Conservation (phyloP, 1,140 invertebrate genomes). For the Drosophila virilis region DNA sequence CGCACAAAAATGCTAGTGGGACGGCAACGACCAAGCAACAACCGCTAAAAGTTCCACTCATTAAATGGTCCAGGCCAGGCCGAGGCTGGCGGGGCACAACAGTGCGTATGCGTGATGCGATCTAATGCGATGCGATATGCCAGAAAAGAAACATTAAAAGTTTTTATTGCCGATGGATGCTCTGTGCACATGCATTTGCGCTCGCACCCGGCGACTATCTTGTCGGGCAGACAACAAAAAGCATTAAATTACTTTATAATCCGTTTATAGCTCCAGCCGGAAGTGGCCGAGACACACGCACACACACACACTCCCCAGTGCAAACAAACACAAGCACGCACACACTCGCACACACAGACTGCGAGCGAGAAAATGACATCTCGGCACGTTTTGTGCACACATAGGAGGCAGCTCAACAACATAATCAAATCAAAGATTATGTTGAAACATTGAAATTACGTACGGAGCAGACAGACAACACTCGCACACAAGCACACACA, state of each 20-base stretch:
- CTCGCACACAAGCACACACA: conserved; percentile 37
- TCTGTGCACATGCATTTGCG: neutral
- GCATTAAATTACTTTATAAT: conserved; percentile 83
- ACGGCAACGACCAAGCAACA: conserved; percentile 1
- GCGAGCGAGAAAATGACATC: conserved; percentile 26
- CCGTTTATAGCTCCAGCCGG: conserved; percentile 77
- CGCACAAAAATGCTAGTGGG: conserved; percentile 34
- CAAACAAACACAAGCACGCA: conserved; percentile 31
- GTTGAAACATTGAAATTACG: conserved; percentile 83
- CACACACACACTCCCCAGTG: conserved; percentile 14
- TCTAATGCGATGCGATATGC: conserved; percentile 40
- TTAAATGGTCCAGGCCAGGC: conserved; percentile 47
- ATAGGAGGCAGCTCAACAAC: conserved; percentile 70
- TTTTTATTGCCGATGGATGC: conserved; percentile 61
- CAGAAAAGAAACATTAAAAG: conserved; percentile 69
- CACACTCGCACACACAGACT: neutral
- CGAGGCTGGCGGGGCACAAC: conserved; percentile 33
- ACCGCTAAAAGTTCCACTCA: conserved; percentile 53
- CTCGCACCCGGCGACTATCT: conserved; percentile 26
- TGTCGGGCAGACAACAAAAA: conserved; percentile 68
- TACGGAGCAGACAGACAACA: conserved; percentile 58
- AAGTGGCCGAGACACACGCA: conserved; percentile 61
- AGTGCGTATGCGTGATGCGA: conserved; percentile 70
- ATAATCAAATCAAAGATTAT: conserved; percentile 83
- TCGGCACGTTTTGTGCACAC: conserved; percentile 40